Percentiles rank a stretch among this genome's conserved stretches.
Evolutionary conservation across 2,888 invertebrate genomes (phyloP).

Genomic region (Saturnia japonica): DNA sequence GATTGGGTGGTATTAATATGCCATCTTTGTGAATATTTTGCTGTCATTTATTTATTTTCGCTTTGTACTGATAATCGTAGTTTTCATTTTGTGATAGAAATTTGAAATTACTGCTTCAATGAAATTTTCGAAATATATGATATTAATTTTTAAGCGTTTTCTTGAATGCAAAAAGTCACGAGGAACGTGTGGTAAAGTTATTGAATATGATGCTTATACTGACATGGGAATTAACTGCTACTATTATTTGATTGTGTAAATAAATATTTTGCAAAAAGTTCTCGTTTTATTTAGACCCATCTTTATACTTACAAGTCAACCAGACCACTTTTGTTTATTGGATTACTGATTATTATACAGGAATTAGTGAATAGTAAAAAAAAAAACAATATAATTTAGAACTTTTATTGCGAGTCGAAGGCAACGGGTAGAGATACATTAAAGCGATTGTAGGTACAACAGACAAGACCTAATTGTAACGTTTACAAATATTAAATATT

Average conservation of each 20-base stretch:
- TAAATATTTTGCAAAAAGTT: neutral
- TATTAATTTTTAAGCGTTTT: neutral
- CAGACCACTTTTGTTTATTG: neutral
- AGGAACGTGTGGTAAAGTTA: neutral
- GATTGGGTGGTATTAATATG: too few species aligned
- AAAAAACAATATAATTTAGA: slow-evolving; percentile 34
- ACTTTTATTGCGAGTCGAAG: slow-evolving; percentile 58
- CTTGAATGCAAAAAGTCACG: neutral
- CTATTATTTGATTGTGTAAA: neutral
- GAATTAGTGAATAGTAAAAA: neutral
- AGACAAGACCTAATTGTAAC: slow-evolving; percentile 30
- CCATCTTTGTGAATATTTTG: neutral
- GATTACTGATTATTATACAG: too few species aligned
- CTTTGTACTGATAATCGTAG: neutral
- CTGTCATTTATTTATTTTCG: neutral
- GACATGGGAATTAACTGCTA: neutral
- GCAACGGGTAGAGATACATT: slow-evolving; percentile 52
- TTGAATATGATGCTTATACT: neutral
- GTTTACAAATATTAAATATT: slow-evolving; percentile 12
- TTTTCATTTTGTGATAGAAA: neutral
- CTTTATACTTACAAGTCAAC: neutral
- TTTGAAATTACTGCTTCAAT: neutral
- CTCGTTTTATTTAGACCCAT: neutral
- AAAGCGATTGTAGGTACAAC: slow-evolving; percentile 52
- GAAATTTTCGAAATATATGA: neutral